Conservation (phyloP, 2,797 vertebrate species). For the Anguilla obscura region DNA sequence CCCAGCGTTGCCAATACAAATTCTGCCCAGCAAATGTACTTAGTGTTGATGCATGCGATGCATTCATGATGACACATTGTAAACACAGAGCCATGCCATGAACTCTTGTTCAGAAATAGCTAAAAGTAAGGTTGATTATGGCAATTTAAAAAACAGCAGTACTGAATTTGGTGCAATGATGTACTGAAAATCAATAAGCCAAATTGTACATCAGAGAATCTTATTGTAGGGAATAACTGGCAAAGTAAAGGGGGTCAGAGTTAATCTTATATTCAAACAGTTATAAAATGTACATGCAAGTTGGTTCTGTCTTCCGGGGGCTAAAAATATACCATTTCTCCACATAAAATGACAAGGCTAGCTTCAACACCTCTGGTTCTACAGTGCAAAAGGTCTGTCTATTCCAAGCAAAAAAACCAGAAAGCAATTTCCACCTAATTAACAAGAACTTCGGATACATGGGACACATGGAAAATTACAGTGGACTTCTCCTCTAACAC, state of each 20-base stretch:
- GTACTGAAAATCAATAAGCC: not conserved
- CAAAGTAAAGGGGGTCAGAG: not conserved
- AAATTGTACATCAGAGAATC: not conserved
- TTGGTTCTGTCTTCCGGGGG: constrained; percentile 7
- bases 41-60: not conserved
- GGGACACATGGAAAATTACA: not conserved
- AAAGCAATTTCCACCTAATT: not conserved
- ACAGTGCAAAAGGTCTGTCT: not conserved
- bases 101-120: not conserved
- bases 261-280: not conserved
- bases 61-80: not conserved
- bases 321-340: not conserved
- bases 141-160: not conserved
- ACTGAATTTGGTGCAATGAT: not conserved
- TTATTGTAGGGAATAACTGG: not conserved
- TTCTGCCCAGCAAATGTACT: not conserved
- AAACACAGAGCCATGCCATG: not conserved
- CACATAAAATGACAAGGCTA: not conserved
- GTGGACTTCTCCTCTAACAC: not conserved
- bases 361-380: not conserved
- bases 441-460: not conserved
- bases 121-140: not conserved
- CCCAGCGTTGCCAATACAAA: not conserved
- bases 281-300: not conserved
- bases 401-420: not conserved